A percentile compares a stretch with the other conserved stretches of the same genome.
phyloP scores from a whole-genome alignment of 2,113 vertebrate genomes.

The Phainopepla nitens region DNA sequence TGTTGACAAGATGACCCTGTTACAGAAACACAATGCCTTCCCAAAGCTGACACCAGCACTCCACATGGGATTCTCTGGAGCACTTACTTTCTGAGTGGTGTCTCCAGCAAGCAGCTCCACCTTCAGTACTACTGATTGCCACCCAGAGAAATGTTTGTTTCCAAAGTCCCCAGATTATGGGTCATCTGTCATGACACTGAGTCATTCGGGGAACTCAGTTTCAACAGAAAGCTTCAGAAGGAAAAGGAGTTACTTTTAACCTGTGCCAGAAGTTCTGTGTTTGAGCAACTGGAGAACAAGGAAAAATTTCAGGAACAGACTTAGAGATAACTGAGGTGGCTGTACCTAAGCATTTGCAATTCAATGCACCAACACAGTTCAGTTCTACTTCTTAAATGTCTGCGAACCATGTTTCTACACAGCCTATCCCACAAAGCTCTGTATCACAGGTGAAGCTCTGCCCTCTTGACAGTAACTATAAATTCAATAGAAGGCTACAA shows the following conservation, averaged over 20 bases:
- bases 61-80: background rate
- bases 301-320: background rate
- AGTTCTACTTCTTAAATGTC: fast-evolving
- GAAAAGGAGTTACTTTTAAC: background rate
- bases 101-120: background rate
- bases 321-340: background rate
- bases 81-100: background rate
- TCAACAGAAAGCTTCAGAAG: background rate
- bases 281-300: background rate
- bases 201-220: background rate
- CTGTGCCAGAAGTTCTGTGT: background rate
- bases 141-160: background rate
- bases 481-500: background rate
- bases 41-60: background rate
- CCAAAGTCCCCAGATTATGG: background rate
- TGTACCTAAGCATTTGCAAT: background rate
- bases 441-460: background rate
- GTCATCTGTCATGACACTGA: background rate
- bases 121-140: background rate
- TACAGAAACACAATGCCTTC: background rate
- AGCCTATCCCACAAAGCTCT: background rate
- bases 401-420: background rate
- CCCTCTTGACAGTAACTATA: background rate
- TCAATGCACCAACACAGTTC: fast-evolving
- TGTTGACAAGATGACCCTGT: background rate